phyloP scores from a whole-genome alignment of 2,888 invertebrate species.

The Disparrhopalites patrizii region DNA sequence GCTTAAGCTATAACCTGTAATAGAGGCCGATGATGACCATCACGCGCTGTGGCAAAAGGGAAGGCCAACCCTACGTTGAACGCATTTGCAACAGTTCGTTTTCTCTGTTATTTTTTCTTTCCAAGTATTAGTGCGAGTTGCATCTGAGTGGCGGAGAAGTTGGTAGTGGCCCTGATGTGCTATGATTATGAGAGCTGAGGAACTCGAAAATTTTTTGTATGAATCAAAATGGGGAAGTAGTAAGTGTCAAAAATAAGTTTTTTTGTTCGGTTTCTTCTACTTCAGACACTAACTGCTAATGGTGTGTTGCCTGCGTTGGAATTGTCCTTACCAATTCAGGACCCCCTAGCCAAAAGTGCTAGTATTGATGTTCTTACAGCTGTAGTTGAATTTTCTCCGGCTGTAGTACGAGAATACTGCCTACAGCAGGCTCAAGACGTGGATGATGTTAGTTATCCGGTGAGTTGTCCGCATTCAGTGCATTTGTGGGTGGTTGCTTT shows the following conservation, averaged over 20 bases:
- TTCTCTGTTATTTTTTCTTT: slow-evolving; percentile 7
- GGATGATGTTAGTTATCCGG: slow-evolving; percentile 67
- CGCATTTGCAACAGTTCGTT: slow-evolving; percentile 5
- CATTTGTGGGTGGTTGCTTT: too few species aligned
- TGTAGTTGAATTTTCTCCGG: slow-evolving; percentile 97
- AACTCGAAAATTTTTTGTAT: slow-evolving; percentile 24
- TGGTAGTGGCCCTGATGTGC: slow-evolving; percentile 41
- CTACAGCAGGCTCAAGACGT: slow-evolving; percentile 84
- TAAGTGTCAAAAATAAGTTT: too few species aligned
- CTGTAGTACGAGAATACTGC: slow-evolving; percentile 94
- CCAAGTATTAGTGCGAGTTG: neutral
- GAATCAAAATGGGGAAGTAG: too few species aligned
- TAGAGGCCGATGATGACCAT: slow-evolving; percentile 38
- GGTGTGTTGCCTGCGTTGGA: slow-evolving; percentile 86
- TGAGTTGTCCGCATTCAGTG: neutral
- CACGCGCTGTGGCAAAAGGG: slow-evolving; percentile 36
- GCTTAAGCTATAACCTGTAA: neutral
- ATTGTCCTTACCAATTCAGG: slow-evolving; percentile 85
- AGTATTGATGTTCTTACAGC: slow-evolving; percentile 97
- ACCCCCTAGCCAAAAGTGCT: slow-evolving; percentile 89
- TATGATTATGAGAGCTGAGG: slow-evolving; percentile 49
- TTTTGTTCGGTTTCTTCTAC: neutral
- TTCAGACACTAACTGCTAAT: slow-evolving; percentile 71
- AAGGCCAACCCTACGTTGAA: slow-evolving; percentile 28
- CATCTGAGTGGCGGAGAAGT: slow-evolving; percentile 13